These are phyloP conservation scores for Rhineura floridana DNA, from an alignment of 2,113 vertebrate genomes.

Conservation along the genomic window DNA sequence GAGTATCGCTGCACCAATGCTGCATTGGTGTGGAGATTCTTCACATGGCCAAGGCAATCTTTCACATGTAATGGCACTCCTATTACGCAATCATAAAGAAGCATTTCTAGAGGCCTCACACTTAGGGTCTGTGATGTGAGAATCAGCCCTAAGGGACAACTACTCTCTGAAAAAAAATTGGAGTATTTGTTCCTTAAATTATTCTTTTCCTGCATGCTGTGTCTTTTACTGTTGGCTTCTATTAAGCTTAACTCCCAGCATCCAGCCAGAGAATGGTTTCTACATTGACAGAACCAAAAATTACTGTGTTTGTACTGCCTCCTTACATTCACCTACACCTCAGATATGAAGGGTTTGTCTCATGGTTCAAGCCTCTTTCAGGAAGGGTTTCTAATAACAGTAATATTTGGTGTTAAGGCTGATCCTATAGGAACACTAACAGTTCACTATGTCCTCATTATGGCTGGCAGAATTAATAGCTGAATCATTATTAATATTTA, in stretches of 20 bases:
- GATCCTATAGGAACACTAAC: neutral
- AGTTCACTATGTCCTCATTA: neutral
- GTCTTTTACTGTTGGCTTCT: neutral
- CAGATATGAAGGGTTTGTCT: conserved; percentile 35
- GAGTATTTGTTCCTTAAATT: neutral
- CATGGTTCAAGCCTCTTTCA: conserved; percentile 33
- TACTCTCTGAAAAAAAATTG: neutral
- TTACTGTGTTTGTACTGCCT: conserved; percentile 25
- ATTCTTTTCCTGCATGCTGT: neutral
- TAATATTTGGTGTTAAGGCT: conserved; percentile 14
- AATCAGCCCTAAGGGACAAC: neutral
- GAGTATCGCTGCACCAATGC: too few species aligned
- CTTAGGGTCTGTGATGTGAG: too few species aligned
- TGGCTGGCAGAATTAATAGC: neutral
- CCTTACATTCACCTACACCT: conserved; percentile 42
- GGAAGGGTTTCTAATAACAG: conserved; percentile 10
- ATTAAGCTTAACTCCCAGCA: conserved; percentile 6
- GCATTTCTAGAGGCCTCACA: too few species aligned
- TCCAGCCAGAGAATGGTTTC: conserved; percentile 34
- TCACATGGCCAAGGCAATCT: too few species aligned
- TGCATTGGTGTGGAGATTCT: too few species aligned
- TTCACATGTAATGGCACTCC: too few species aligned
- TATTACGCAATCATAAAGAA: too few species aligned
- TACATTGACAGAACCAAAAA: conserved; percentile 29
- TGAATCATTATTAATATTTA: neutral